Percentiles rank a stretch among this genome's conserved stretches.
Evolutionary conservation across 2,113 vertebrate species (phyloP).

Genomic region (Psilopsiagon aymara): DNA sequence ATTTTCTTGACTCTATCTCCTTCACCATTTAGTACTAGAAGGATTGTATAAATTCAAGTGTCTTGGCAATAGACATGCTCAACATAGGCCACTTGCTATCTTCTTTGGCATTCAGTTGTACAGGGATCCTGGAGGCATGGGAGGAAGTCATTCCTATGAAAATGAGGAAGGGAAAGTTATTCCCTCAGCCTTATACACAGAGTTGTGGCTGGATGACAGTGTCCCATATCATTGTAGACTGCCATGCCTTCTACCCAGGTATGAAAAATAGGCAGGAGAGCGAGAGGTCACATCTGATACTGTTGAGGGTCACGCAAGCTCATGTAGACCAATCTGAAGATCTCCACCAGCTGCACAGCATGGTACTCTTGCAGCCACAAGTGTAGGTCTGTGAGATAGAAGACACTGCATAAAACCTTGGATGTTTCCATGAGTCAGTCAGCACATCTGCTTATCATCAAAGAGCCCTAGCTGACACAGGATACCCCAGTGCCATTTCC

Average conservation of each 20-base stretch:
- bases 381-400: neutral
- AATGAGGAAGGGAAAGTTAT: neutral
- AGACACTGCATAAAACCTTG: neutral
- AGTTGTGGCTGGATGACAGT: neutral
- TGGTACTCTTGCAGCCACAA: neutral
- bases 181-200: neutral
- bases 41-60: neutral
- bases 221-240: neutral
- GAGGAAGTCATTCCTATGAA: neutral
- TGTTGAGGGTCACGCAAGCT: neutral
- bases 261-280: neutral
- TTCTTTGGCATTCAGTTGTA: neutral
- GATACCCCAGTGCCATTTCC: neutral
- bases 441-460: slow-evolving; percentile 11
- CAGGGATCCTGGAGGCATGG: fast-evolving
- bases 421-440: neutral
- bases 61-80: neutral
- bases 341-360: neutral
- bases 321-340: fast-evolving
- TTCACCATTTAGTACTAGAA: neutral
- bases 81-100: neutral
- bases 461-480: neutral
- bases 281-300: neutral
- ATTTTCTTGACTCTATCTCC: neutral
- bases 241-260: neutral